Evolutionary conservation across 2,113 vertebrate genomes (phyloP), one percentile per base, ranked within the genome.

Genomic region (Callipepla squamata): DNA sequence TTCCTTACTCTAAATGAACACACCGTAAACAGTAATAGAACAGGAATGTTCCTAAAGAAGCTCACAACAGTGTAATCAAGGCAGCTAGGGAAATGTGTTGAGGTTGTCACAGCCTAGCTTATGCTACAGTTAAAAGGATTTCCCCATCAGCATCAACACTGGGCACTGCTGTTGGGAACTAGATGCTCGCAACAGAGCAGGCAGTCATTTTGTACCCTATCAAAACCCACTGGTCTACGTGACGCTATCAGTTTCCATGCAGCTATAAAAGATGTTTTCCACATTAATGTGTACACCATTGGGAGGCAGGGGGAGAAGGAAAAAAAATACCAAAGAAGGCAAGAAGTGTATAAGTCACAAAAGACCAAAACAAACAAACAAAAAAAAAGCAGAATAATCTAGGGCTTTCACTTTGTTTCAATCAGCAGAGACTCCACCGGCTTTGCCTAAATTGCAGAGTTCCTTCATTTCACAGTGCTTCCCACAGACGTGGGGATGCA

Each of bases 31-130:
- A 63, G 14, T 42, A 34, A 50, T 3, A 30, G 12, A 59, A 4
- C 25, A 68, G 40, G 32, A 68, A 17, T 74, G 79, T 36, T 77
- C 25, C 32, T 63, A 70, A 53, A 65, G 21, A 78, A 77, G 40
- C 34, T 26, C 19, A 78, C 92, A 83, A 22, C 53, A 65, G 13
- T 57, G n/a, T n/a, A 65, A 72, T 13, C 44, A 65, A 51, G 17
- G n/a, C 2, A 34, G 42, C 28, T 75, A 38, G 42, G 0, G 0
- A 73, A 53, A 78, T 80, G n/a, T 8, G 6, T 48, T 50, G 8
- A 53, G n/a, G 36, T 42, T 74, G 74, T 22, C 6, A 1, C 12
- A 40, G 30, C 32, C 36, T 61, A 48, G 26, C 28, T 82, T 78
- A 38, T 72, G 47, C 40, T 82, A 78, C 20, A n/a, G 63, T 48